These are phyloP conservation scores for Cataglyphis albicans DNA, from an alignment of 2,888 invertebrate species.

Conservation along the genomic window DNA sequence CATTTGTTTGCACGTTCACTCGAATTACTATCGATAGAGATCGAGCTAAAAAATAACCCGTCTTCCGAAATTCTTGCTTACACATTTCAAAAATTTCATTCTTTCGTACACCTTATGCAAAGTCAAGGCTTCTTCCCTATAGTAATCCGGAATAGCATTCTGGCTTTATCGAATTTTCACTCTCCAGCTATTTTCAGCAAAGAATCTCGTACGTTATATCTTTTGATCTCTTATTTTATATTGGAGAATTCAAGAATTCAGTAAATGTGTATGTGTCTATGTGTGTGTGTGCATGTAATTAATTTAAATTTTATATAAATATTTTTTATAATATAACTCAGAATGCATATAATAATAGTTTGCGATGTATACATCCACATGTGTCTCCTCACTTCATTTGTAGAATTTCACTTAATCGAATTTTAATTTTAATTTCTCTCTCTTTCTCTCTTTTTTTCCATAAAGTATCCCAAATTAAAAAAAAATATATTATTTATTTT, in stretches of 20 bases:
- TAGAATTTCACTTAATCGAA: neutral
- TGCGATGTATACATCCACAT: neutral
- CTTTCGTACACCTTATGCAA: neutral
- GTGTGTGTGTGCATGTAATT: neutral
- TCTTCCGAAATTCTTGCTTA: slow-evolving; percentile 20
- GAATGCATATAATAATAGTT: neutral
- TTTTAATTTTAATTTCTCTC: neutral
- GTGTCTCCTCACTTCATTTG: neutral
- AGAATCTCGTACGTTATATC: neutral
- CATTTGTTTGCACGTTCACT: slow-evolving; percentile 18
- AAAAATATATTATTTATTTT: neutral
- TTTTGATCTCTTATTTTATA: neutral
- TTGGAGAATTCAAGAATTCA: neutral
- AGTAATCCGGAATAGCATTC: neutral
- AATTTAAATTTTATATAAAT: neutral
- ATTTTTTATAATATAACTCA: neutral
- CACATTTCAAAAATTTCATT: slow-evolving; percentile 12
- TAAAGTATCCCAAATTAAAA: neutral
- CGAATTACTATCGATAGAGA: slow-evolving; percentile 24
- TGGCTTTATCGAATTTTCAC: neutral
- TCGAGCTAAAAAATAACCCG: neutral
- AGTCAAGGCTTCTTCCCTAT: neutral
- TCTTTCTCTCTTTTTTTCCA: neutral
- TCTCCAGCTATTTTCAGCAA: neutral
- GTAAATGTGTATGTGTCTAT: neutral